Percentiles rank a stretch among this genome's conserved stretches.
Conservation (phyloP, 2,113 vertebrate genomes). For the Spea bombifrons region DNA sequence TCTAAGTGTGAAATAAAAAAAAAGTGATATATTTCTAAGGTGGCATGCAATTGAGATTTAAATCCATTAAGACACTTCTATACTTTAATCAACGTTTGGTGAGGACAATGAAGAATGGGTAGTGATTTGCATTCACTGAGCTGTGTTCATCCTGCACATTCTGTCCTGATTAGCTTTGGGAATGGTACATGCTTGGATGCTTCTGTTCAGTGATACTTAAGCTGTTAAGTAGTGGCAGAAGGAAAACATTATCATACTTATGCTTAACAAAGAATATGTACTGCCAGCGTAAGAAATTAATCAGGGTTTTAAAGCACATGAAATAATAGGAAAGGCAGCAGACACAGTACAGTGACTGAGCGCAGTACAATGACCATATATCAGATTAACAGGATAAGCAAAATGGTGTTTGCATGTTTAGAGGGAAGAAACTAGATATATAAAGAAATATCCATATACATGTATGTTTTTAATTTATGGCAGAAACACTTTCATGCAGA, state of each 20-base stretch:
- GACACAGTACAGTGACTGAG: constrained; percentile 39
- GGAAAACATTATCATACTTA: constrained; percentile 41
- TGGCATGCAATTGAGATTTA: constrained; percentile 17
- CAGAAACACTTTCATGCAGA: too few relatives aligned
- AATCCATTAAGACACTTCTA: neutral
- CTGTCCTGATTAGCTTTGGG: constrained; percentile 17
- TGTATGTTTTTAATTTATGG: too few relatives aligned
- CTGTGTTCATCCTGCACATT: constrained; percentile 21
- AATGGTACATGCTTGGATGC: constrained; percentile 33
- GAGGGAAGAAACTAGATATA: neutral
- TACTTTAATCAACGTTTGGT: constrained; percentile 24
- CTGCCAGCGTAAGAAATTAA: constrained; percentile 24
- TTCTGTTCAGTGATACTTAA: constrained; percentile 36
- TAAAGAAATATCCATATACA: too few relatives aligned
- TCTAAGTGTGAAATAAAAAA: neutral
- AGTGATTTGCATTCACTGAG: constrained; percentile 21
- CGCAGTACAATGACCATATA: constrained; percentile 2
- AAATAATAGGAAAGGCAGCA: constrained; percentile 28
- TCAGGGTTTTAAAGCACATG: constrained; percentile 15
- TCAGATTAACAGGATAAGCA: constrained; percentile 28
- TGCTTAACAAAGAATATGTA: constrained; percentile 33
- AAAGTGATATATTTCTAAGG: neutral
- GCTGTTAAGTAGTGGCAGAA: constrained; percentile 31
- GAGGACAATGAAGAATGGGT: neutral
- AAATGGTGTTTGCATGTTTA: neutral